Base-by-base conservation (phyloP, 1,140 invertebrate species). In the Zaprionus vittiger region DNA sequence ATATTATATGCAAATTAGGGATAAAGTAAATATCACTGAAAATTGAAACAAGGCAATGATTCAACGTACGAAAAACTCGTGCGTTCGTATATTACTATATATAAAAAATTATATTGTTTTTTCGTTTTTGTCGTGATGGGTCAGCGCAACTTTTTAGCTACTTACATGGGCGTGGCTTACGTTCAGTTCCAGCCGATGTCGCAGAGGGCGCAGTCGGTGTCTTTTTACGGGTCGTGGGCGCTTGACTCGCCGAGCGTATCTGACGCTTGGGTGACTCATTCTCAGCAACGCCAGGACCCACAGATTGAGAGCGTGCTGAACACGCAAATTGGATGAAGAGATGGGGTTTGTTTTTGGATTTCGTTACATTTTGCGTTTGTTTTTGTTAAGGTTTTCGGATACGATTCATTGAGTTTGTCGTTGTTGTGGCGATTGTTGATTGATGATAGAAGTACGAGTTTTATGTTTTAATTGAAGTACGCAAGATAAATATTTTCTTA, bases 221-320 rank as follows among this genome's bases (percentile, higher is more conserved):
- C 79, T 91, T 93, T 89, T 92, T 93, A 62, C 93, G 93, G 70
- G 91, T 92, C 20, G 93, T 93, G 77, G 94, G 94, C 68, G 94
- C 94, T 66, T 92, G 93, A 79, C 93, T 95, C 77, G 94, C 95
- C 67, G 94, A 96, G 93, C 93, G 95, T 34, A 96, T 94, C 75
- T 96, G 95, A 69, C 96, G 95, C 83, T 96, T 96, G 26, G 96
- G 96, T 92, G 95, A 95, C 79, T 96, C 95, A 76, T 83, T 93
- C 79, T 91, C 90, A 64, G 90, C 83, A 69, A 93, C 93, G 69
- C 93, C 93, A 12, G 95, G 95, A 67, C 95, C 96, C 76, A 95
- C 95, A 49, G 96, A 96, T 91, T 96, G 95, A 22, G 95, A 96
- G 74, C 96, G 95, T 84, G 94, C 96, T 94, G 85, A 73, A 66